Conservation (phyloP, 2,113 vertebrate genomes). For the Piprites chloris region DNA sequence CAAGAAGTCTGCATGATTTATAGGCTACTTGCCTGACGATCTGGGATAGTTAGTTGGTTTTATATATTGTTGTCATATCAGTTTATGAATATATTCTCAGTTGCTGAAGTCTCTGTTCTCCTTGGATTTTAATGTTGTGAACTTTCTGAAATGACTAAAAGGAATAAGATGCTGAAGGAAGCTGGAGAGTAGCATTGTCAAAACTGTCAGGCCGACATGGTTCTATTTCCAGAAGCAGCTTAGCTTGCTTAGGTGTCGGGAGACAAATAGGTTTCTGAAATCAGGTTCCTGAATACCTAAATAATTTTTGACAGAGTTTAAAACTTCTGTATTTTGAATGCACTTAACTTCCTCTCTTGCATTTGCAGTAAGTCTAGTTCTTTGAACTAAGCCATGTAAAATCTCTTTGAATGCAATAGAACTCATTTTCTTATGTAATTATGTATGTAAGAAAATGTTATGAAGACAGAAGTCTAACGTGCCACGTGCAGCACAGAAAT, state of each 20-base stretch:
- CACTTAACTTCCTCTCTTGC: not conserved
- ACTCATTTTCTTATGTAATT: not conserved
- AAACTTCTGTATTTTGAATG: not conserved
- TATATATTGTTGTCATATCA: not conserved
- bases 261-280: constrained; percentile 18
- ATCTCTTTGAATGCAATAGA: not conserved
- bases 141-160: not conserved
- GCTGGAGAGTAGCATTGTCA: not conserved
- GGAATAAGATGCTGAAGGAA: not conserved
- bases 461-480: not conserved
- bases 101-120: constrained; percentile 24
- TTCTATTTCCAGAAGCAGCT: constrained; percentile 8
- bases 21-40: constrained; percentile 7
- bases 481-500: not conserved
- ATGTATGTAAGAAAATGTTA: not conserved
- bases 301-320: not conserved
- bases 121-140: not conserved
- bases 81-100: constrained; percentile 51
- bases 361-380: not conserved
- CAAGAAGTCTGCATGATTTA: constrained; percentile 48
- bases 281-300: not conserved
- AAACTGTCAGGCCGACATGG: not conserved
- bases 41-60: constrained; percentile 11
- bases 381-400: not conserved
- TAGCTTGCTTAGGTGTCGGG: not conserved